These are phyloP conservation scores for Mactra quadrangularis DNA, from an alignment of 1,140 invertebrate species.

Conservation along the genomic window DNA sequence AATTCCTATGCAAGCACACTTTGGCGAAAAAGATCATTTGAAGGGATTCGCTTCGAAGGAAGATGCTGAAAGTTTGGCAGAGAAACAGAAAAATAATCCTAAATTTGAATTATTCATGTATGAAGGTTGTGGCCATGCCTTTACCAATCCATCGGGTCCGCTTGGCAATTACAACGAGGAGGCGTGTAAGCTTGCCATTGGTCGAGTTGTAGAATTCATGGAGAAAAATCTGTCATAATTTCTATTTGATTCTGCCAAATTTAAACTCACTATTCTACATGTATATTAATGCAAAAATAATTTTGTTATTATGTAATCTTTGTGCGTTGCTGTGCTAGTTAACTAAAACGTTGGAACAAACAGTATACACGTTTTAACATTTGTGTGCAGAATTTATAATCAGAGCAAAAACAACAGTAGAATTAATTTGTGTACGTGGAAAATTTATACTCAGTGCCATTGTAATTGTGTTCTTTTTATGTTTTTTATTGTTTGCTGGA, in stretches of 20 bases:
- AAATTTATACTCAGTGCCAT: too few species aligned
- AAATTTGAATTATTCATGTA: slow-evolving; percentile 40
- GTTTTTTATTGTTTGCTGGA: too few species aligned
- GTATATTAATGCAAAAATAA: too few species aligned
- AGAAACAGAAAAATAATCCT: slow-evolving; percentile 2
- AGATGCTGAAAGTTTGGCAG: slow-evolving; percentile 27
- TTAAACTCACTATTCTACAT: too few species aligned
- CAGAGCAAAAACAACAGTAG: too few species aligned
- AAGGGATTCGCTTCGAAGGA: slow-evolving; percentile 31
- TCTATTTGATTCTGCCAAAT: neutral
- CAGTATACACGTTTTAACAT: too few species aligned
- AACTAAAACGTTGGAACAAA: neutral
- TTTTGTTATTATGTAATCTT: neutral
- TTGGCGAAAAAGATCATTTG: slow-evolving; percentile 70
- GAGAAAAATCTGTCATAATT: slow-evolving; percentile 24
- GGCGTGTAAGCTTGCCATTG: neutral
- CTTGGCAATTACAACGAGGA: slow-evolving; percentile 44
- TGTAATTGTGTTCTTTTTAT: too few species aligned
- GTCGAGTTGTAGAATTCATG: slow-evolving; percentile 29
- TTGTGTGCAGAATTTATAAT: too few species aligned
- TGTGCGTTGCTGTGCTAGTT: neutral
- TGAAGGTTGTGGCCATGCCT: slow-evolving; percentile 26
- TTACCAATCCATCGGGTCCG: slow-evolving; percentile 27
- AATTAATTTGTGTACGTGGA: too few species aligned
- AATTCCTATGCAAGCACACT: slow-evolving; percentile 77